Base-by-base conservation (phyloP, 2,888 invertebrate species). In the Agonopterix subpropinquella region DNA sequence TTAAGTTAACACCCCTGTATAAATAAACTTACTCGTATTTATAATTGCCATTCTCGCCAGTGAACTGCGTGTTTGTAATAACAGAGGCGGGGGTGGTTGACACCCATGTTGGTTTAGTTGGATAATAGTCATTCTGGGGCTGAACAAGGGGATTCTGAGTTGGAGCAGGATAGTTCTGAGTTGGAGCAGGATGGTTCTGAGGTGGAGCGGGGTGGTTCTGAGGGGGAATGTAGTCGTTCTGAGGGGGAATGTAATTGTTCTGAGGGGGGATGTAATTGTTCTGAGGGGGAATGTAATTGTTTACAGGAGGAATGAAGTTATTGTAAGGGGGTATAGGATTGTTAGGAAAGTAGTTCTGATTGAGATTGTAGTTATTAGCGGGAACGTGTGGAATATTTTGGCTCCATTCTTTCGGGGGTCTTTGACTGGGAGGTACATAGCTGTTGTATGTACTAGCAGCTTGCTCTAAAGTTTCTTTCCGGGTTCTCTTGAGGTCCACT, bases 1-100 rank as follows among this genome's bases (percentile, higher is more conserved):
- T n/a, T n/a, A n/a, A n/a, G n/a, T n/a, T n/a, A n/a, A n/a, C n/a
- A n/a, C n/a, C n/a, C n/a, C n/a, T n/a, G n/a, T n/a, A n/a, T n/a
- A n/a, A n/a, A n/a, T n/a, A n/a, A 13, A 13, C 89, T 89, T 61
- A 90, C 90, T 89, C 89, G 59, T 87, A 90, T 73, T 78, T 87
- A 66, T 89, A 90, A 61, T 80, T 77, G 52, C 90, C 90, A 53
- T 90, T 80, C 10, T 83, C 81, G 45, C 88, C 87, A 44, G 66
- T 69, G 41, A 58, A 69, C 50, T 83, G 83, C 50, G 83, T 85
- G 57, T 89, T 87, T 65, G 85, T 88, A 64, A 90, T 78, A 41
- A 90, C 77, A 1, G 87, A 53, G 9, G 52, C 11, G 4, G 47
- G 39, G 1, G 50, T 54, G 18, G 49, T 50, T 42, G 51, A 36